Evolutionary conservation across 2,888 invertebrate species (phyloP), one percentile per base, ranked within the genome.

Genomic region (Cordilura impudica): DNA sequence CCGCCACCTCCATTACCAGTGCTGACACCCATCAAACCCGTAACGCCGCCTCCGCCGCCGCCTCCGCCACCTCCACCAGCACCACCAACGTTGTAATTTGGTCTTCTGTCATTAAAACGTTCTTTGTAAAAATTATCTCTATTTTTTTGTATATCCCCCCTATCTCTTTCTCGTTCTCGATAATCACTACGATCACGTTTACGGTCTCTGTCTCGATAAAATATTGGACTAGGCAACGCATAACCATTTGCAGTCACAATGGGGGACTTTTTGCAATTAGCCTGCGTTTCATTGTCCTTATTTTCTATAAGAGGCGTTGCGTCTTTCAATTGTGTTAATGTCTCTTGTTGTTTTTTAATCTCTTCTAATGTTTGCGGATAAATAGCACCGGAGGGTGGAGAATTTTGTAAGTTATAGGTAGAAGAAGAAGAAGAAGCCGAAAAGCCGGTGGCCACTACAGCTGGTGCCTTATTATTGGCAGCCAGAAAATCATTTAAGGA

Each of bases 401-500:
- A 67, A 14, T 63, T 63, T 35, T 63, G n/a, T 54, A 39, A 60
- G 23, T 60, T 72, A 23, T 47, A 67, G 26, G 23, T 8, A 16
- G 21, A 73, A 12, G 35, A 1, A 1, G 35, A 14, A 0, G 35
- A 39, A 12, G 35, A 19, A 49, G 21, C 31, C 49, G 69, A 21
- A 47, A 82, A 66, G 43, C 82, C 82, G 14, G 85, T 83, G 56
- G 82, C 86, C 85, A 85, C 89, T 87, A 85, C 85, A 49, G 78
- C 82, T 19, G 84, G 83, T 54, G 84, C 84, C 82, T 87, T 85
- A 83, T 87, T 87, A 82, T 89, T 89, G 84, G 89, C 88, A 84
- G 88, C 86, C 82, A 89, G 85, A 83, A 89, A 89, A 85, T 88
- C 88, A 86, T 93, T 89, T 67, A 89, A 84, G 76, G 89, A 89